Percentiles rank a stretch among this genome's conserved stretches.
phyloP scores from a whole-genome alignment of 2,113 vertebrate species.

The Hippocampus zosterae region DNA sequence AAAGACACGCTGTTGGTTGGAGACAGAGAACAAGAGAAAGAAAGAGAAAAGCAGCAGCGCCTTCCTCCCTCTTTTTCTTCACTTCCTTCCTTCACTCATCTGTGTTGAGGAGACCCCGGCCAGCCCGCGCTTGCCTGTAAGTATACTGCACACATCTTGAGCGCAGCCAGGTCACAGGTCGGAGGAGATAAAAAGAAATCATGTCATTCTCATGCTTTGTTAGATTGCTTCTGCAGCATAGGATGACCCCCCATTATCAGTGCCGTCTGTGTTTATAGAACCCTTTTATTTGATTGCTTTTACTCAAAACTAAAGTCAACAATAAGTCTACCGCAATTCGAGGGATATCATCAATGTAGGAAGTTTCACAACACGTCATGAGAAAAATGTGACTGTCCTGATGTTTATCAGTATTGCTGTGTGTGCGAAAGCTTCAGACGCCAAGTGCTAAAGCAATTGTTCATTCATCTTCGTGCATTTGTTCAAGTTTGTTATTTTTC shows the following conservation, averaged over 20 bases:
- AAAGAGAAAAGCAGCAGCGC: slow-evolving; percentile 32
- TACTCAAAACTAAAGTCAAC: slow-evolving; percentile 3
- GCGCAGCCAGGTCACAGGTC: not conserved
- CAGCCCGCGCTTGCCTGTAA: slow-evolving; percentile 52
- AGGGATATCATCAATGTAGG: not conserved
- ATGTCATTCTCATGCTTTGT: not conserved
- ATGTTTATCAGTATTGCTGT: slow-evolving; percentile 27
- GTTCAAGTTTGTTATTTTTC: not conserved
- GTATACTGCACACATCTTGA: slow-evolving; percentile 46
- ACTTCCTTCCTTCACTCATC: slow-evolving; percentile 53
- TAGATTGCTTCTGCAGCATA: not conserved
- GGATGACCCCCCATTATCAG: not conserved
- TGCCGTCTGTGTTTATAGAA: not conserved
- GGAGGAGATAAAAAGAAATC: not conserved
- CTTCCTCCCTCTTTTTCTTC: slow-evolving; percentile 51
- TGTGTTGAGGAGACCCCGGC: slow-evolving; percentile 47
- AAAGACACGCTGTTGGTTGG: slow-evolving; percentile 59
- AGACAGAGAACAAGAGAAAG: slow-evolving; percentile 35
- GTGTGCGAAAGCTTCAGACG: not conserved
- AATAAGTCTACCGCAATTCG: not conserved
- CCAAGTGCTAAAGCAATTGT: not conserved
- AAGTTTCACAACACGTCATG: not conserved
- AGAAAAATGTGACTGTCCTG: slow-evolving; percentile 8
- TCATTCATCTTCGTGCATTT: not conserved
- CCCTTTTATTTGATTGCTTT: not conserved